Evolutionary conservation across 2,888 invertebrate species (phyloP).

Genomic region (Bibio marci): DNA sequence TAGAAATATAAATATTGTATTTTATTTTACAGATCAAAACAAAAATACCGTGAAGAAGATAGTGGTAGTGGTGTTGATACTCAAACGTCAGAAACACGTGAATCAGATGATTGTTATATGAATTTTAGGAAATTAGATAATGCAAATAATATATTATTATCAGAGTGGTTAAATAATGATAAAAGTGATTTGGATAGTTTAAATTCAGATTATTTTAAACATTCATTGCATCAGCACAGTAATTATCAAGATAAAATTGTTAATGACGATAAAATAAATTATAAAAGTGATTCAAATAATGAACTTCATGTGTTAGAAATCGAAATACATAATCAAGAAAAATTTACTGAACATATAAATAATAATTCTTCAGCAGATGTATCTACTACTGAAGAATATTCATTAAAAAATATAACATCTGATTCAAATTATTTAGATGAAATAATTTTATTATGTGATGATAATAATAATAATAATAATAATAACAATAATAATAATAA

Average conservation of each 20-base stretch:
- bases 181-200: conserved; percentile 30
- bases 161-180: conserved; percentile 19
- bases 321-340: background rate
- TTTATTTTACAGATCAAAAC: background rate
- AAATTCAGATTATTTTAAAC: conserved; percentile 29
- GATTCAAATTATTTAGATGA: too few relatives aligned
- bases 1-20: too few relatives aligned
- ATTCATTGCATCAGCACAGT: conserved; percentile 28
- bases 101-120: conserved; percentile 26
- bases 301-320: background rate
- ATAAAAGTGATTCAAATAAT: background rate
- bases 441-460: too few relatives aligned
- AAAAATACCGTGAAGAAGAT: conserved; percentile 8
- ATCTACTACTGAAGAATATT: too few relatives aligned
- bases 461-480: too few relatives aligned
- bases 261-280: background rate
- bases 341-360: background rate
- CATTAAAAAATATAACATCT: too few relatives aligned
- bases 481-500: too few relatives aligned
- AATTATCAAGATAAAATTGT: too few relatives aligned
- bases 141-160: conserved; percentile 14
- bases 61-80: conserved; percentile 12
- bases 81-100: conserved; percentile 16
- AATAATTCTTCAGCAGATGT: background rate
- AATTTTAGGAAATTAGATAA: conserved; percentile 27